Evolutionary conservation across 1,140 invertebrate genomes (phyloP).

Genomic region (Megathymus violae): DNA sequence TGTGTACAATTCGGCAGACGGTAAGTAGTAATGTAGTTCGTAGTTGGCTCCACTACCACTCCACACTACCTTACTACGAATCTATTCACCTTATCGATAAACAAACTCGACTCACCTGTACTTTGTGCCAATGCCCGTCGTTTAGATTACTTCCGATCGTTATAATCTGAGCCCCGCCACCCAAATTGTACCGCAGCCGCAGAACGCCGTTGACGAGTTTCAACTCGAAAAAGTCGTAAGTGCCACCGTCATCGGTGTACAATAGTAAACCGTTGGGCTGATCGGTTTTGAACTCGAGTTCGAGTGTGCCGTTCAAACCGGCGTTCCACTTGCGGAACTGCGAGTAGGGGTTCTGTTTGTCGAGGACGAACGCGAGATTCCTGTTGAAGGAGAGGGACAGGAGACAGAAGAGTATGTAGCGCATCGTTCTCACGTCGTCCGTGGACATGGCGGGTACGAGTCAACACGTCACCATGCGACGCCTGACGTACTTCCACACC

Average conservation of each 20-base stretch:
- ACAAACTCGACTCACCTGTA: constrained; percentile 84
- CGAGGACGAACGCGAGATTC: constrained; percentile 87
- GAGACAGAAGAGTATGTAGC: constrained; percentile 72
- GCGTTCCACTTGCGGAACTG: constrained; percentile 96
- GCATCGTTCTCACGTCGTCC: constrained; percentile 64
- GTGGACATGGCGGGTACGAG: constrained; percentile 48
- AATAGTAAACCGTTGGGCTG: constrained; percentile 94
- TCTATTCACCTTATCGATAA: too few species aligned
- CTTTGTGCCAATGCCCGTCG: constrained; percentile 96
- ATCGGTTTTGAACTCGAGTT: constrained; percentile 96
- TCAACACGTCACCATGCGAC: constrained; percentile 63
- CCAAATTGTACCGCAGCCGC: constrained; percentile 94
- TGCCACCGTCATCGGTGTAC: constrained; percentile 97
- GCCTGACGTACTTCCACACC: constrained; percentile 51
- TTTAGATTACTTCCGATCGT: constrained; percentile 93
- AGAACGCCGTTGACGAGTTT: constrained; percentile 96
- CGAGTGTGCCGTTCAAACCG: constrained; percentile 92
- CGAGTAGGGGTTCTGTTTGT: constrained; percentile 94
- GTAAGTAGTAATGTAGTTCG: too few species aligned
- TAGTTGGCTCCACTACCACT: too few species aligned
- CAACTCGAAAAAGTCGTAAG: constrained; percentile 97
- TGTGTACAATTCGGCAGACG: too few species aligned
- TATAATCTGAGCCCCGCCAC: constrained; percentile 93
- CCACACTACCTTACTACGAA: too few species aligned
- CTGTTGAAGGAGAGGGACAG: constrained; percentile 68